Evolutionary conservation across 2,797 vertebrate genomes (phyloP).

Genomic region (Columba guinea): DNA sequence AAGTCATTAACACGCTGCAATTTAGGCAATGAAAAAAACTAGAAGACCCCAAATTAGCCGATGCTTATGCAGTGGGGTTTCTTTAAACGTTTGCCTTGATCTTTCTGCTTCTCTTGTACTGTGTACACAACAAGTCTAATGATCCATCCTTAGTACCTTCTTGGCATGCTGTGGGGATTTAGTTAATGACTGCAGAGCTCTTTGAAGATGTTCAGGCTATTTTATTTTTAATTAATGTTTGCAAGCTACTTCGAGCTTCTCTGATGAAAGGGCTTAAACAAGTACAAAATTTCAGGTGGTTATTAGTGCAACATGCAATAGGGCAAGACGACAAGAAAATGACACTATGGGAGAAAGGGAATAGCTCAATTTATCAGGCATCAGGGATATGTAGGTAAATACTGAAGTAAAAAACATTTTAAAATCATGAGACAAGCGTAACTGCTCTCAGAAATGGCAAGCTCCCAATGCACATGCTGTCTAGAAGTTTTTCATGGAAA

Average conservation of each 20-base stretch:
- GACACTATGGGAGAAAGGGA: neutral
- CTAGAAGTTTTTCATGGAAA: neutral
- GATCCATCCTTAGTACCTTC: constrained; percentile 23
- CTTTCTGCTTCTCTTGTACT: neutral
- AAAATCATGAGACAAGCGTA: neutral
- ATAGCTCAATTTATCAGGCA: neutral
- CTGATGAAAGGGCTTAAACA: constrained; percentile 28
- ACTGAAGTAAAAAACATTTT: neutral
- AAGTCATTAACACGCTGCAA: constrained; percentile 1
- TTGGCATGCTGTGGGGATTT: constrained; percentile 33
- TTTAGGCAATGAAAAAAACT: neutral
- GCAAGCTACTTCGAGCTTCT: constrained; percentile 30
- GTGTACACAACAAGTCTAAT: neutral
- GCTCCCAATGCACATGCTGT: neutral
- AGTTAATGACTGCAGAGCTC: constrained; percentile 34
- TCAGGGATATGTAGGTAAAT: neutral
- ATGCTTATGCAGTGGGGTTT: neutral
- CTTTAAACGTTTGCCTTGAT: constrained; percentile 15
- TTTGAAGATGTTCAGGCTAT: constrained; percentile 29
- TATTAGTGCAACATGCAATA: neutral
- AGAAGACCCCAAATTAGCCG: neutral
- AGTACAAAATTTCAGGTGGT: neutral
- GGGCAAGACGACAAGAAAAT: neutral
- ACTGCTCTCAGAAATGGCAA: neutral
- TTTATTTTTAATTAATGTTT: constrained; percentile 53